Evolutionary conservation across 2,113 vertebrate genomes (phyloP).

Genomic region (Istiophorus platypterus): DNA sequence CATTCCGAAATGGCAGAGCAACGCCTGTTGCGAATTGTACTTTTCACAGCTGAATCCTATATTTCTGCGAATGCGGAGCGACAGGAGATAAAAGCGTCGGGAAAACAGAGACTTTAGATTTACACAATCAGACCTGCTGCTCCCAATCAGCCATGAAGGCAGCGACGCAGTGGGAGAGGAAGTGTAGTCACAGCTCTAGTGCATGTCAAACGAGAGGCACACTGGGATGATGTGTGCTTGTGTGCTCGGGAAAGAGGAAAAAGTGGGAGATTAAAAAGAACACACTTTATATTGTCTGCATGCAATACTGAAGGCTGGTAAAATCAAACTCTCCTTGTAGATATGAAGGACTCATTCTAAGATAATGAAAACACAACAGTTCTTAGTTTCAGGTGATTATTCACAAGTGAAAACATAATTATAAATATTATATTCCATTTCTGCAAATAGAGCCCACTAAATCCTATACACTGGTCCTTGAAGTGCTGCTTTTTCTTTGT

Average conservation of each 20-base stretch:
- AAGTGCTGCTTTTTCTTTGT: constrained; percentile 12
- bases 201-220: constrained; percentile 36
- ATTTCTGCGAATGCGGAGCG: constrained; percentile 5
- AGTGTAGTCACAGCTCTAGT: neutral
- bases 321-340: neutral
- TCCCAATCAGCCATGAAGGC: constrained; percentile 69
- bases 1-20: constrained; percentile 35
- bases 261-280: neutral
- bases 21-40: constrained; percentile 55
- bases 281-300: neutral
- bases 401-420: too few relatives aligned
- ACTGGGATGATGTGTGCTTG: constrained; percentile 11
- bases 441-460: too few relatives aligned
- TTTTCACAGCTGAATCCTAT: constrained; percentile 58
- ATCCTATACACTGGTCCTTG: too few relatives aligned
- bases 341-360: too few relatives aligned
- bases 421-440: too few relatives aligned
- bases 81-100: constrained; percentile 47
- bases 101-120: constrained; percentile 54
- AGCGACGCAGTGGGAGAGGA: constrained; percentile 42
- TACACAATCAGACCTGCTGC: constrained; percentile 69
- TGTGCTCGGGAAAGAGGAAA: constrained; percentile 15
- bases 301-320: neutral
- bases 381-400: too few relatives aligned
- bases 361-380: too few relatives aligned